Evolutionary conservation across 2,888 invertebrate species (phyloP).

Genomic region (Charanyca ferruginea): DNA sequence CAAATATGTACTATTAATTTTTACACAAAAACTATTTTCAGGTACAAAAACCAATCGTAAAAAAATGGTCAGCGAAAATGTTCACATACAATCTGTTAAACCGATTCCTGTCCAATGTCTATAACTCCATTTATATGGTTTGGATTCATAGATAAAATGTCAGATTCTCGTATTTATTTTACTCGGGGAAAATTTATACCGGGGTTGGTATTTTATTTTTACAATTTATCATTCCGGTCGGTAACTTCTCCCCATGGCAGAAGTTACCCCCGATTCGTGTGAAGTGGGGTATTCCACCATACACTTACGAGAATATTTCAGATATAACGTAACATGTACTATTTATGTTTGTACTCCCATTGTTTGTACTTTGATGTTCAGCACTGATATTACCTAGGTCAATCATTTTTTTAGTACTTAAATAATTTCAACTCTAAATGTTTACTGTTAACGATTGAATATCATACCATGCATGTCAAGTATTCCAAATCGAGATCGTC

Average conservation of each 20-base stretch:
- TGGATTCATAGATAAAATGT: slow-evolving; percentile 45
- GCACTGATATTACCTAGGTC: slow-evolving; percentile 20
- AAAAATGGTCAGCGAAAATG: slow-evolving; percentile 9
- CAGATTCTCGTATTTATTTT: slow-evolving; percentile 53
- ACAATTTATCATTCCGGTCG: slow-evolving; percentile 66
- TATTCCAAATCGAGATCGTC: slow-evolving; percentile 28
- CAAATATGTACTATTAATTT: slow-evolving; percentile 17
- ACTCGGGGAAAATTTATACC: slow-evolving; percentile 52
- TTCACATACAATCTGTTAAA: slow-evolving; percentile 18
- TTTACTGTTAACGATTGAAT: slow-evolving; percentile 17
- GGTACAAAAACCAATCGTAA: not conserved
- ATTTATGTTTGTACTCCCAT: slow-evolving; percentile 52
- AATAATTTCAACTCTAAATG: slow-evolving; percentile 15
- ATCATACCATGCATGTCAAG: slow-evolving; percentile 6
- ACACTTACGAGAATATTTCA: slow-evolving; percentile 60
- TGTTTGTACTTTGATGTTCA: slow-evolving; percentile 47
- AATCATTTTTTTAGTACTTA: slow-evolving; percentile 15
- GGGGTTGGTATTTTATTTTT: slow-evolving; percentile 64
- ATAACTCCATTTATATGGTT: slow-evolving; percentile 30
- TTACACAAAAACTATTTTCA: slow-evolving; percentile 13
- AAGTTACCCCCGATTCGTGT: too few species aligned
- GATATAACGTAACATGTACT: slow-evolving; percentile 47
- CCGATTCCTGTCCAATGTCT: slow-evolving; percentile 3
- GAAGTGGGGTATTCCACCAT: slow-evolving; percentile 58
- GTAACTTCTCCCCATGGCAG: slow-evolving; percentile 62